Evolutionary conservation across 2,888 invertebrate species (phyloP).

Genomic region (Girardia tigrina): DNA sequence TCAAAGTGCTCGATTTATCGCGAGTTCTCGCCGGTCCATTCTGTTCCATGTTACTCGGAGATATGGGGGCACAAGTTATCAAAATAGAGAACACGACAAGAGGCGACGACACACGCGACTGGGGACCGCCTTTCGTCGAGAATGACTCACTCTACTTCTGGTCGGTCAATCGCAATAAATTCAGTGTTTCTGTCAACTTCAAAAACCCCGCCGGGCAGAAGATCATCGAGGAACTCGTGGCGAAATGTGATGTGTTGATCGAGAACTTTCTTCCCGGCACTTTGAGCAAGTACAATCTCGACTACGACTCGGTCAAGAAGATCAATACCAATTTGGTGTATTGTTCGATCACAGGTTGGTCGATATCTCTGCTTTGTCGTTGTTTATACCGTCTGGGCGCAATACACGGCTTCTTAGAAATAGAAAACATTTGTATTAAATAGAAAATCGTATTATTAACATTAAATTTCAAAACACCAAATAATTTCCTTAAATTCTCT

Average conservation of each 20-base stretch:
- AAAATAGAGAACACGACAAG: slow-evolving; percentile 71
- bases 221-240: slow-evolving; percentile 56
- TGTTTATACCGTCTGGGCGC: too few species aligned
- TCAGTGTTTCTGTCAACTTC: slow-evolving; percentile 71
- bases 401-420: too few species aligned
- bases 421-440: too few species aligned
- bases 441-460: too few species aligned
- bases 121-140: slow-evolving; percentile 76
- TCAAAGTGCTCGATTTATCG: slow-evolving; percentile 41
- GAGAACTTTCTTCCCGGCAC: slow-evolving; percentile 90
- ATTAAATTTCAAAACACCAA: too few species aligned
- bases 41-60: slow-evolving; percentile 80
- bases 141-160: slow-evolving; percentile 64
- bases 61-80: slow-evolving; percentile 77
- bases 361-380: too few species aligned
- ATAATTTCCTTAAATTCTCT: too few species aligned
- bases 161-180: slow-evolving; percentile 76
- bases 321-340: slow-evolving; percentile 70
- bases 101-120: slow-evolving; percentile 75
- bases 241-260: slow-evolving; percentile 69
- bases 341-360: slow-evolving; percentile 68
- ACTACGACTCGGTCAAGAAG: slow-evolving; percentile 62
- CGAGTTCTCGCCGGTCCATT: slow-evolving; percentile 81
- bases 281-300: slow-evolving; percentile 61
- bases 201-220: slow-evolving; percentile 58